Evolutionary conservation across 2,888 invertebrate genomes (phyloP), one percentile per base, ranked within the genome.

Genomic region (Baccha elongata): DNA sequence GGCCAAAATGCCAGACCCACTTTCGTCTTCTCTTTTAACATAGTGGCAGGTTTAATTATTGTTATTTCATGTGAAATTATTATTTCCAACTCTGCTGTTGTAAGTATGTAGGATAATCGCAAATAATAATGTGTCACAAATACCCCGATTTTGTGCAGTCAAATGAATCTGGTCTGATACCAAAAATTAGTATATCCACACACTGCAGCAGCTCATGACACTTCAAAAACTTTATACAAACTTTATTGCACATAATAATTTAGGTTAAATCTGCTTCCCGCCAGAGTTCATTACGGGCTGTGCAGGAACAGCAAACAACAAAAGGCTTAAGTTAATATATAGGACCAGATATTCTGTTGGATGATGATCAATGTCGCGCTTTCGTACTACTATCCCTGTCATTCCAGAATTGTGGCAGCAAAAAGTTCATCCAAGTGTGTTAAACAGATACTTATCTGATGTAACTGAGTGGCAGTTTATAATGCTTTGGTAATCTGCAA

Each of bases 381-480:
- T 42, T 17, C 26, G 29, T 44, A 29, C 29, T 44, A 4, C 42
- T 29, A 44, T 44, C n/a, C 60, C 8, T 60, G 60, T 65, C 71
- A 76, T 76, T 67, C 76, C 71, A 67, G 17, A 53, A 46, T 48
- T 40, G 71, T 60, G 40, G 65, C 48, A 52, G 81, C 76, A 72
- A 76, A 81, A 81, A 81, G 76, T 81, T 81, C 76, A 81, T 17
- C 76, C 69, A 48, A 81, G 81, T 76, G 71, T 76, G 67, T 67
- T 81, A 72, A 75, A 64, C 29, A 19, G 10, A 44, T 29, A 10
- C 80, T 81, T 81, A 81, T 76, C 81, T 65, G 76, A 81, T 81
- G 81, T 76, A 81, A 81, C 81, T 76, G 81, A 81, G 81, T 81
- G 71, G 81, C 81, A 81, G 76, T 81, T 81, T 81, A 76, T 81